Evolutionary conservation across 2,888 invertebrate species (phyloP), one percentile per base, ranked within the genome.

Genomic region (Labia minor): DNA sequence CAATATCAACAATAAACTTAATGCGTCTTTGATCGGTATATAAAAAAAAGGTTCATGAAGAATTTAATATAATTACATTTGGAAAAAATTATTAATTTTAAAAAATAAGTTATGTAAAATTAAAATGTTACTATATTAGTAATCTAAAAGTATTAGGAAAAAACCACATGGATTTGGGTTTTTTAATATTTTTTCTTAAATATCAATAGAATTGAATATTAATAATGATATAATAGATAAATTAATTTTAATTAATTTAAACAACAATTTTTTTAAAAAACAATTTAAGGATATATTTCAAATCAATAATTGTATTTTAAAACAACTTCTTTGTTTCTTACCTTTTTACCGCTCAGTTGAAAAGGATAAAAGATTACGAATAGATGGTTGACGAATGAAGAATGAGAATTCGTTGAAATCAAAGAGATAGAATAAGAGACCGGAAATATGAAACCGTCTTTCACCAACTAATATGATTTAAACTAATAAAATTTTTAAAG

Each of bases 271-370:
- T n/a, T n/a, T n/a, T n/a, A n/a, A n/a, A n/a, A n/a, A n/a, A n/a
- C n/a, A n/a, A n/a, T n/a, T n/a, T n/a, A n/a, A n/a, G n/a, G n/a
- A n/a, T n/a, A n/a, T n/a, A n/a, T n/a, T n/a, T n/a, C n/a, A n/a
- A n/a, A n/a, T n/a, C n/a, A n/a, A n/a, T n/a, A n/a, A n/a, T n/a
- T n/a, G n/a, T n/a, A n/a, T n/a, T n/a, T n/a, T n/a, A n/a, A n/a
- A n/a, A 26, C 8, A 49, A 10, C 14, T 49, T 16, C 49, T 49
- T 49, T 49, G 49, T 49, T 49, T 49, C 68, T 33, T 67, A 68
- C 69, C 69, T 68, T 69, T 67, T 69, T 69, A 69, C 69, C 69
- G 69, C 69, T 69, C 69, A 68, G 2, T 16, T 10, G 49, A 11
- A 49, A 10, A 14, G 16, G 14, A 16, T 11, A 49, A 49, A 49